Percentiles rank a stretch among this genome's conserved stretches.
phyloP scores from a whole-genome alignment of 2,113 vertebrate genomes.

The Micronycteris hirsuta region DNA sequence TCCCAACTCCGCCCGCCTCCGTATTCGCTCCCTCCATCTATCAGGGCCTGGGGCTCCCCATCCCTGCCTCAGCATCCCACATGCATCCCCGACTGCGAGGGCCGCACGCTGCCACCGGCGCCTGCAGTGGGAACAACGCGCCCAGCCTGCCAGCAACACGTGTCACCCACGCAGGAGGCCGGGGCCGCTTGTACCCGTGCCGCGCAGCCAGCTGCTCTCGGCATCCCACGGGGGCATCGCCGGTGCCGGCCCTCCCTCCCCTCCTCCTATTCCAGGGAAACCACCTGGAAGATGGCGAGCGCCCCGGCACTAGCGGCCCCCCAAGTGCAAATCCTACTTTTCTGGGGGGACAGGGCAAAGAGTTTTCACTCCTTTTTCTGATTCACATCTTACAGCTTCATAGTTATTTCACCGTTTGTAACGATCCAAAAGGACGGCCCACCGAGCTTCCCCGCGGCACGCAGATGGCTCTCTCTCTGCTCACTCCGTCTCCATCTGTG shows the following conservation, averaged over 20 bases:
- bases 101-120: background rate
- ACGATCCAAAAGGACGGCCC: background rate
- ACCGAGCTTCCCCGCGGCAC: background rate
- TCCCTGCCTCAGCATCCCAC: too few species aligned
- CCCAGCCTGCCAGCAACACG: background rate
- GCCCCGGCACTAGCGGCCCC: background rate
- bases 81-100: fast-evolving
- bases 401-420: background rate
- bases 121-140: background rate
- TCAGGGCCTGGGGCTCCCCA: fast-evolving
- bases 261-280: background rate
- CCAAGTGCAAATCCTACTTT: background rate
- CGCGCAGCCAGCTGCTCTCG: background rate
- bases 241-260: background rate
- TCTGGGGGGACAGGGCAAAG: fast-evolving
- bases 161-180: background rate
- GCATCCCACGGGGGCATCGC: background rate
- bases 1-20: background rate
- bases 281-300: background rate
- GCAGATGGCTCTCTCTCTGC: conserved; percentile 23
- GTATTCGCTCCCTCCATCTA: too few species aligned
- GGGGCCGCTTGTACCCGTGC: background rate
- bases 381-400: background rate
- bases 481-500: background rate
- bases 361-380: background rate